A percentile compares a stretch with the other conserved stretches of the same genome.
Evolutionary conservation across 1,140 invertebrate species (phyloP).

Genomic region (Tetragonula clypearis): DNA sequence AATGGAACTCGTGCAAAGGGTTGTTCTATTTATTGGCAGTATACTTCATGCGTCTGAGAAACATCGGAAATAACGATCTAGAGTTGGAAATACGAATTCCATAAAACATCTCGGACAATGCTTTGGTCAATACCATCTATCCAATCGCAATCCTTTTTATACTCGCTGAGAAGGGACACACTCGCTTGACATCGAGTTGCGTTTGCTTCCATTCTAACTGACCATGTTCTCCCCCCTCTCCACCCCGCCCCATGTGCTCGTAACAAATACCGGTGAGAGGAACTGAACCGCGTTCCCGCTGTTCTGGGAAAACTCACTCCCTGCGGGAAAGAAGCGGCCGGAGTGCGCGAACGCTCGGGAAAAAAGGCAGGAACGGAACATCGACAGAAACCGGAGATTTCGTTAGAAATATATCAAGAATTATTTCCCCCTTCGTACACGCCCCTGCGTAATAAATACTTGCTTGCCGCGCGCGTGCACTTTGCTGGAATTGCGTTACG

Average conservation of each 20-base stretch:
- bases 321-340: background rate
- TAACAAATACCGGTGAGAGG: background rate
- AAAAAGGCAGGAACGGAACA: no score
- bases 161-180: slow-evolving; percentile 16
- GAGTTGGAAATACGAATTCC: background rate
- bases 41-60: background rate
- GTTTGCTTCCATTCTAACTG: background rate
- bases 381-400: background rate
- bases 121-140: background rate
- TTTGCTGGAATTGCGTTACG: background rate
- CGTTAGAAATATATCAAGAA: background rate
- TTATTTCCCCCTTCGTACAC: background rate
- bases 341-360: background rate
- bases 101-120: background rate
- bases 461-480: background rate
- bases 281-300: background rate
- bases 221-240: no score
- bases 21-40: background rate
- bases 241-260: background rate
- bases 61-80: background rate
- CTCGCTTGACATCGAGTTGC: background rate
- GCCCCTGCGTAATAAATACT: background rate
- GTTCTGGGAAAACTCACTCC: background rate
- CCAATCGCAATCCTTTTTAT: slow-evolving; percentile 9
- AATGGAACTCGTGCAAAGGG: background rate